phyloP scores from a whole-genome alignment of 53 echinoderm and acorn worm species.

The Apostichopus leukothele region DNA sequence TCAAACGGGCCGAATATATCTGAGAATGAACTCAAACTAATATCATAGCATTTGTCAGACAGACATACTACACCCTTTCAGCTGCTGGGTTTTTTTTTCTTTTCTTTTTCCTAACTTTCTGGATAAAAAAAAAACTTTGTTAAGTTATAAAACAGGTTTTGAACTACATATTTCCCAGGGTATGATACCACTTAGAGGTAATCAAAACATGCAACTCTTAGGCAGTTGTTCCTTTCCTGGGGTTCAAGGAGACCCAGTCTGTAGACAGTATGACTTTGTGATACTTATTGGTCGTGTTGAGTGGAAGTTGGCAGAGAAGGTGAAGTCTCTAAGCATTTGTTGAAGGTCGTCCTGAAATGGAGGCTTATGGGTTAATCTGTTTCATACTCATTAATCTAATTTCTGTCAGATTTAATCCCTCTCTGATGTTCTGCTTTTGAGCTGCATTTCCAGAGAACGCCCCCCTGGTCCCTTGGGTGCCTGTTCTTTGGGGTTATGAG shows the following conservation, averaged over 20 bases:
- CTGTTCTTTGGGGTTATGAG: no score
- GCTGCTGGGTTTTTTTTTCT: background rate
- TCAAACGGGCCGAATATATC: no score
- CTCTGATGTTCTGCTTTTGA: slow-evolving; percentile 9
- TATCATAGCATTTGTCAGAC: background rate
- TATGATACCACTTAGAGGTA: slow-evolving; percentile 1
- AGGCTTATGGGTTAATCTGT: background rate
- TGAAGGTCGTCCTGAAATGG: background rate
- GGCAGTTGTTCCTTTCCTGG: slow-evolving; percentile 1
- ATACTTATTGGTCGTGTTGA: background rate
- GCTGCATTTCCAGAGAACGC: no score
- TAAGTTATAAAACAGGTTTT: background rate
- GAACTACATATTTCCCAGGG: background rate
- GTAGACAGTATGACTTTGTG: background rate
- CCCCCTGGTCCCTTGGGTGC: no score
- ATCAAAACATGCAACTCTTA: slow-evolving; percentile 25
- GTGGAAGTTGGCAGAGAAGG: background rate
- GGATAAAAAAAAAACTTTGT: background rate
- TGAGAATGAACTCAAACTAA: no score
- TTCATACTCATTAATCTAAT: background rate
- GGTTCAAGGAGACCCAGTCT: slow-evolving; percentile 1
- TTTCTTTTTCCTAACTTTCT: background rate
- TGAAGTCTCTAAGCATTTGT: background rate
- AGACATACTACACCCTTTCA: background rate
- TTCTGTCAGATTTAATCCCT: background rate